Conservation (phyloP, 1,140 invertebrate genomes). For the Anagrus nilaparvatae region DNA sequence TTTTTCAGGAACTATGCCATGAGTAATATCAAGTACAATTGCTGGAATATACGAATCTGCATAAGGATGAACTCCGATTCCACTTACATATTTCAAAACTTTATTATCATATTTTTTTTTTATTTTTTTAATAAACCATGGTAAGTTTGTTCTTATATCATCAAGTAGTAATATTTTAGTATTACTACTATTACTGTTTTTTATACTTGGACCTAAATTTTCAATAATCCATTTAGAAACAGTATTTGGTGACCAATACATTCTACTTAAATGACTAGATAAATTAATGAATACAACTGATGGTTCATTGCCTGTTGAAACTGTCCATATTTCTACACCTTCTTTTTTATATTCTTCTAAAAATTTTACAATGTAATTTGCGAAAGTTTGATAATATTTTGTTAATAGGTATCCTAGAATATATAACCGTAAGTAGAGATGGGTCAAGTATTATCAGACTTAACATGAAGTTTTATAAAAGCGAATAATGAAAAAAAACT, state of each 20-base stretch:
- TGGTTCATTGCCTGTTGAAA: conserved; percentile 60
- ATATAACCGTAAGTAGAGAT: too few species aligned
- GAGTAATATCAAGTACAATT: conserved; percentile 43
- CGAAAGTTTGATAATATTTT: conserved; percentile 68
- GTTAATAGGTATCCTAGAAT: conserved; percentile 46
- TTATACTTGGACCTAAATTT: conserved; percentile 58
- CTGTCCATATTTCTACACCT: conserved; percentile 49
- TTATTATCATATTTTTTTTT: conserved; percentile 7
- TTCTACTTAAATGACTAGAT: conserved; percentile 47
- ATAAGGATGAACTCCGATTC: conserved; percentile 62
- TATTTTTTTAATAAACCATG: conserved; percentile 37
- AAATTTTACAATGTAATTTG: conserved; percentile 69
- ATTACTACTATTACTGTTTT: conserved; percentile 45
- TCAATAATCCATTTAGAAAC: conserved; percentile 52
- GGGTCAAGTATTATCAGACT: too few species aligned
- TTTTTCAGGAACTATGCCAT: conserved; percentile 54
- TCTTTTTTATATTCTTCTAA: conserved; percentile 43
- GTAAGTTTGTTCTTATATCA: conserved; percentile 56
- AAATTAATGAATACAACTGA: conserved; percentile 49
- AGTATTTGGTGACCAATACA: conserved; percentile 5
- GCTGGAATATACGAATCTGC: conserved; percentile 46
- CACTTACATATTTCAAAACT: conserved; percentile 43
- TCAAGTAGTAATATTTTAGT: conserved; percentile 59
- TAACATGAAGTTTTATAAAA: too few species aligned
- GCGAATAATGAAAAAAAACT: too few species aligned